phyloP scores from a whole-genome alignment of 2,797 vertebrate species.

The Mormyrus proboscirostris region DNA sequence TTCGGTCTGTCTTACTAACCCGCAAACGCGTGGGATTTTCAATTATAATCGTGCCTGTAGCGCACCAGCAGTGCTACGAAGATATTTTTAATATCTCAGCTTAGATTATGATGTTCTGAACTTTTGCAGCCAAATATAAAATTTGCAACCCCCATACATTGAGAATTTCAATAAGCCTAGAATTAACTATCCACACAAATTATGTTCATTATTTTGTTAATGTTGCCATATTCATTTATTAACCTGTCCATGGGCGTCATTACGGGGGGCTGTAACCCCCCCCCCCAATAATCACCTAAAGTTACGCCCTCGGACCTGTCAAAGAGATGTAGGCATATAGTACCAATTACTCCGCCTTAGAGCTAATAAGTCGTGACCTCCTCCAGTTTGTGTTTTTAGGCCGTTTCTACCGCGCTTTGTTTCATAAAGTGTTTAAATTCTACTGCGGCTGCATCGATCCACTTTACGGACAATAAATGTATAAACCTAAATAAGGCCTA shows the following conservation, averaged over 20 bases:
- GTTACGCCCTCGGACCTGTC: background rate
- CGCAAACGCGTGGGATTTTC: background rate
- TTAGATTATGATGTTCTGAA: background rate
- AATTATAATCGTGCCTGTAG: background rate
- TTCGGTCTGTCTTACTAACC: background rate
- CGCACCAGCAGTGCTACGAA: background rate
- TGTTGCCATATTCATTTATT: background rate
- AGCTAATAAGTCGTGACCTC: background rate
- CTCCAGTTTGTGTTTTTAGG: background rate
- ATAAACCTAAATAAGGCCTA: background rate
- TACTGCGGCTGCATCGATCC: background rate
- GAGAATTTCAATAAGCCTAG: background rate
- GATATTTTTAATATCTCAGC: background rate
- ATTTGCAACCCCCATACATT: background rate
- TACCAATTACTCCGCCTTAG: background rate
- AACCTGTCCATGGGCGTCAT: background rate
- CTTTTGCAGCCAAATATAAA: background rate
- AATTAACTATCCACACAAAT: background rate
- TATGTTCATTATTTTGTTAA: background rate
- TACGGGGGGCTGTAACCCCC: background rate
- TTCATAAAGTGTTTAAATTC: background rate
- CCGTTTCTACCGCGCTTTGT: background rate
- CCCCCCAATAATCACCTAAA: background rate
- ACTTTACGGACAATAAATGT: background rate
- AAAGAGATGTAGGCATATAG: background rate